Conservation (phyloP, 2,797 vertebrate genomes). For the Poliocrania exsul region DNA sequence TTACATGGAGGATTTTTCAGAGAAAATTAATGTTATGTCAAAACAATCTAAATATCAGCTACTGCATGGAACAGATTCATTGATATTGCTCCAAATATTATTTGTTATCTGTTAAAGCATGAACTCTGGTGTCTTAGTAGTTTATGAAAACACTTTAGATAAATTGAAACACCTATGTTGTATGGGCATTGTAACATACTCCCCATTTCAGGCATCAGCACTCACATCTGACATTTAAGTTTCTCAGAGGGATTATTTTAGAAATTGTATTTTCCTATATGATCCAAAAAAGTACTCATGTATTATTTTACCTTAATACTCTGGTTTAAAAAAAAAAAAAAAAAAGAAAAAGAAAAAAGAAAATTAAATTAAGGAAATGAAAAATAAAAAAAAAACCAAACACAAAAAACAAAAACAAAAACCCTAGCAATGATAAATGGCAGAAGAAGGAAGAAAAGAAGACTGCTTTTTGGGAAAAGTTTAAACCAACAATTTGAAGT, state of each 20-base stretch:
- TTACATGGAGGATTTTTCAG: background rate
- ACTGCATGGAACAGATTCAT: background rate
- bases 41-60: background rate
- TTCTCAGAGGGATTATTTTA: background rate
- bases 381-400: background rate
- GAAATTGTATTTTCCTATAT: background rate
- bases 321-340: background rate
- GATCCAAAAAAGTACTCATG: background rate
- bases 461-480: background rate
- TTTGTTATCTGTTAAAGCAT: background rate
- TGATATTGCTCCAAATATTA: background rate
- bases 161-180: background rate
- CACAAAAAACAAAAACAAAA: fast-evolving
- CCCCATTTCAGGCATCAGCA: background rate
- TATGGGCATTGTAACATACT: background rate
- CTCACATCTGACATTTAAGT: background rate
- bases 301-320: background rate
- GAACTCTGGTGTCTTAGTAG: background rate
- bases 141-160: background rate
- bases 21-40: background rate
- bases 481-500: background rate
- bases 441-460: background rate
- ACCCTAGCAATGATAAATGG: background rate
- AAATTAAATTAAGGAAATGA: background rate
- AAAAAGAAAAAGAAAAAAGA: no score